Evolutionary conservation across 2,888 invertebrate genomes (phyloP).

Genomic region (Invenusta paracnida): DNA sequence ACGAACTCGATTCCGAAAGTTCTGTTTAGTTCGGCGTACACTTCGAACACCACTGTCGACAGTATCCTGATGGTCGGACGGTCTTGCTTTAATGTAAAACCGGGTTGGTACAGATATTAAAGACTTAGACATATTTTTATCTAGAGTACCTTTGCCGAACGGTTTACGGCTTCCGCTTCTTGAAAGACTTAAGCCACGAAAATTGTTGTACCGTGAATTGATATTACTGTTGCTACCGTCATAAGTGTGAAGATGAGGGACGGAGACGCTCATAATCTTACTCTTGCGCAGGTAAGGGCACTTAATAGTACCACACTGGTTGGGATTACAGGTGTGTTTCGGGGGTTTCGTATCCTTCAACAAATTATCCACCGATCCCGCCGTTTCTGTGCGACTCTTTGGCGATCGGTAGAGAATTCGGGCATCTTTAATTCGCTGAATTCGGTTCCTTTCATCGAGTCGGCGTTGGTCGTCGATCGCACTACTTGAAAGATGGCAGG

Average conservation of each 20-base stretch:
- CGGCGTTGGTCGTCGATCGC: not conserved
- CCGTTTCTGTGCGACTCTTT: not conserved
- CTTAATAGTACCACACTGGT: not conserved
- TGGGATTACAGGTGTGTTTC: not conserved
- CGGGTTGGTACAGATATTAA: not conserved
- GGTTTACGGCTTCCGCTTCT: not conserved
- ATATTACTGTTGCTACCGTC: not conserved
- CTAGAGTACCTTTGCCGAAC: not conserved
- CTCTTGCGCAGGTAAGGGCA: not conserved
- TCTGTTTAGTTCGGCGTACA: conserved; percentile 13
- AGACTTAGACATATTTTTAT: not conserved
- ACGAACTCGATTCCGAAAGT: not conserved
- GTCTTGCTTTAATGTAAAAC: not conserved
- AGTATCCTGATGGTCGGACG: not conserved
- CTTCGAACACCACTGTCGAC: not conserved
- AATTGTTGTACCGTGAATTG: too few species aligned
- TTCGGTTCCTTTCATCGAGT: not conserved
- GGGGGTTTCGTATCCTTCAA: not conserved
- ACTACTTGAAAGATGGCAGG: not conserved
- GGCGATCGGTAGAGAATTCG: not conserved
- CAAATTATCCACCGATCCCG: conserved; percentile 10
- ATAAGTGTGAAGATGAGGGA: not conserved
- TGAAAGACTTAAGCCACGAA: too few species aligned
- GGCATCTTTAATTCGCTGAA: conserved; percentile 9
- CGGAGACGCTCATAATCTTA: not conserved